Evolutionary conservation across 2,113 vertebrate genomes (phyloP).

Genomic region (Bagarius yarrelli): DNA sequence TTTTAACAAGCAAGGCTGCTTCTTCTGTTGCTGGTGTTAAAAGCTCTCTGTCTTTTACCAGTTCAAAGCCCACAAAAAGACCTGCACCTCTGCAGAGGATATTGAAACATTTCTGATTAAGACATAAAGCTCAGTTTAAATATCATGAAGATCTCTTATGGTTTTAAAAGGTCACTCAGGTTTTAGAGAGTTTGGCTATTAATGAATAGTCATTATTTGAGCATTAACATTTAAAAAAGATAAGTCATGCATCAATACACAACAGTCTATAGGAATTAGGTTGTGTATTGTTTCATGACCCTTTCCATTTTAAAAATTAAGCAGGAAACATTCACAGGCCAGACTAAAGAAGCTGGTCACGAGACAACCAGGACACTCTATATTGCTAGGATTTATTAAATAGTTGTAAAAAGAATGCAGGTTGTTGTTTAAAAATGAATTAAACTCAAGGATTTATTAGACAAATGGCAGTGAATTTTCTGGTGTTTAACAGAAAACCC

Average conservation of each 20-base stretch:
- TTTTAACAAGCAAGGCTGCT: constrained; percentile 75
- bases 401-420: background rate
- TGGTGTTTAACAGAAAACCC: no score
- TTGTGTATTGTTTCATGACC: no score
- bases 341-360: background rate
- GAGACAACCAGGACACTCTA: background rate
- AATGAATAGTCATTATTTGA: no score
- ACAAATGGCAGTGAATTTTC: no score
- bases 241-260: no score
- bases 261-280: no score
- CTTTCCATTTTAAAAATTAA: no score
- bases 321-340: background rate
- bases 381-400: background rate
- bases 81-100: constrained; percentile 76
- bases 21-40: constrained; percentile 82
- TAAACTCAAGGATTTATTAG: no score
- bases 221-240: no score
- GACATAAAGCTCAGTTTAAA: background rate
- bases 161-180: background rate
- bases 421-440: no score
- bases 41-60: constrained; percentile 77
- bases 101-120: background rate
- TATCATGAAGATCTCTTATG: background rate
- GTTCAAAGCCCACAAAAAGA: constrained; percentile 87
- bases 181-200: no score